Percentiles rank a stretch among this genome's conserved stretches.
Conservation (phyloP, 2,888 invertebrate genomes). For the Sarcophaga carnaria region DNA sequence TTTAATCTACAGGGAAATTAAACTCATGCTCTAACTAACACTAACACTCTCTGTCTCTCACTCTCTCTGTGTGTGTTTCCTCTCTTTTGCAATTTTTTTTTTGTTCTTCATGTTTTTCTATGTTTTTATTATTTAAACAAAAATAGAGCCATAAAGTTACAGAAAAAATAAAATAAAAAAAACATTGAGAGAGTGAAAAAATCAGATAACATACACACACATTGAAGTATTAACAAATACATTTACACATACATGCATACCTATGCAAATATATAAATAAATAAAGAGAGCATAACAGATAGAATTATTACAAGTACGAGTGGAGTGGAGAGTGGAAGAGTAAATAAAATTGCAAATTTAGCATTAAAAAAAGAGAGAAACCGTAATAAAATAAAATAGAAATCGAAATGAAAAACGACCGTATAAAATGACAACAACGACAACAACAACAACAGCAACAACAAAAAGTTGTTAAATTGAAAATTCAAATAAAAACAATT, state of each 20-base stretch:
- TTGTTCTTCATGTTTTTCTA: background rate
- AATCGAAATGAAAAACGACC: conserved; percentile 5
- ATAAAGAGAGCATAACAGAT: too few species aligned
- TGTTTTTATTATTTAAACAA: conserved; percentile 51
- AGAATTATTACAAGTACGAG: background rate
- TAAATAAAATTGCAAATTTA: conserved; percentile 29
- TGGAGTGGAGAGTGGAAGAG: background rate
- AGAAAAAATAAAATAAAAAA: background rate
- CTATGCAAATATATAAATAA: too few species aligned
- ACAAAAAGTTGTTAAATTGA: conserved; percentile 63
- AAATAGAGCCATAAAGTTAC: conserved; percentile 36
- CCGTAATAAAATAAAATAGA: conserved; percentile 38
- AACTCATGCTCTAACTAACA: background rate
- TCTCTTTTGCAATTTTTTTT: background rate
- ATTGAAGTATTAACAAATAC: too few species aligned
- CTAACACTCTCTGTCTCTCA: too few species aligned
- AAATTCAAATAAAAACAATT: conserved; percentile 68
- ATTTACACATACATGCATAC: background rate
- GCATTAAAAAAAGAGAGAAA: conserved; percentile 6
- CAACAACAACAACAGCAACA: too few species aligned
- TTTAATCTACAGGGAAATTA: conserved; percentile 47
- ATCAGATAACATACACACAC: too few species aligned
- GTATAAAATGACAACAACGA: too few species aligned
- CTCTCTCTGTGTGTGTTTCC: too few species aligned
- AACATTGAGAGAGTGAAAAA: too few species aligned